Conservation (phyloP, 2,888 invertebrate species). For the Rapana venosa region DNA sequence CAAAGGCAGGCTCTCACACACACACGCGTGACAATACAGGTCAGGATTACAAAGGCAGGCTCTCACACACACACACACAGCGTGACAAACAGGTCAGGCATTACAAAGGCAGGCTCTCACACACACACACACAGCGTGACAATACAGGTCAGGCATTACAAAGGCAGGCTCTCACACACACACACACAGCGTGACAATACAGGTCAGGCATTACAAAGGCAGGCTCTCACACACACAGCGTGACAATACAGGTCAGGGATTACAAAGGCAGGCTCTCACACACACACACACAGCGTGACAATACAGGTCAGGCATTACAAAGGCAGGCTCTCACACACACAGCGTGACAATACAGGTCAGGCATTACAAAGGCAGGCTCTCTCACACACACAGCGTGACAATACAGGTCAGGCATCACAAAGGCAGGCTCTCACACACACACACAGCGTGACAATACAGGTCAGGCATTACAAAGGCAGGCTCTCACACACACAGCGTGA, state of each 20-base stretch:
- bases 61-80: neutral
- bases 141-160: no score
- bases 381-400: neutral
- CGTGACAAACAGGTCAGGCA: neutral
- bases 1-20: neutral
- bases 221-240: conserved; percentile 37
- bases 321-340: conserved; percentile 39
- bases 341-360: neutral
- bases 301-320: no score
- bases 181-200: neutral
- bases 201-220: no score
- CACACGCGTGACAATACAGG: neutral
- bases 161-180: no score
- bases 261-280: no score
- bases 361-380: neutral
- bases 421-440: neutral
- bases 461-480: conserved; percentile 34
- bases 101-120: no score
- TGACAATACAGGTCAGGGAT: neutral
- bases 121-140: neutral
- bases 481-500: neutral
- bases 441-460: neutral
- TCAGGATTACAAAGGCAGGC: no score
- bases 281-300: neutral
- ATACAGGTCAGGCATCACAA: no score